phyloP scores from a whole-genome alignment of 2,888 invertebrate genomes.

The Agrochola lota region DNA sequence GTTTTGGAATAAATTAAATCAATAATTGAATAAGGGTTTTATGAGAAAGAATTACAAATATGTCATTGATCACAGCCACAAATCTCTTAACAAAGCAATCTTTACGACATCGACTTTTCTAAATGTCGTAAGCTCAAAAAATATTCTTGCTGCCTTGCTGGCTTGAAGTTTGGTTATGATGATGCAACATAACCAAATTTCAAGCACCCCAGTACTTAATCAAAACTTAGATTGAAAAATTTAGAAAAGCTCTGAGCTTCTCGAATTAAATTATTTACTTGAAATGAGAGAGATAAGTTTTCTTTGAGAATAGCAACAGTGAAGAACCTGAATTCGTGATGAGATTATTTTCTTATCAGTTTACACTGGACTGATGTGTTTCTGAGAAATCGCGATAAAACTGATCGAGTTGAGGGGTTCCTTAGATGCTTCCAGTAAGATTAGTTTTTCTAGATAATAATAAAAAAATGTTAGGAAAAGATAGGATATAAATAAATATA shows the following conservation, averaged over 20 bases:
- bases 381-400: background rate
- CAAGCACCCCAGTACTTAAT: too few species aligned
- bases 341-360: conserved; percentile 2
- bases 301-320: too few species aligned
- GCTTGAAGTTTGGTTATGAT: too few species aligned
- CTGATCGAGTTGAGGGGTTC: background rate
- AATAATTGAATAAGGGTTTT: conserved; percentile 15
- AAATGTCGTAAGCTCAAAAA: conserved; percentile 57
- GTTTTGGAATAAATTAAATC: conserved; percentile 10
- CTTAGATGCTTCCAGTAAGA: background rate
- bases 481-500: background rate
- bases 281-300: too few species aligned
- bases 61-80: conserved; percentile 36
- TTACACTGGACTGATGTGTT: conserved; percentile 1
- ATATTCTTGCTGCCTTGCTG: too few species aligned
- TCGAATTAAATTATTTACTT: too few species aligned
- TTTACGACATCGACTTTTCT: conserved; percentile 42
- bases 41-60: conserved; percentile 20
- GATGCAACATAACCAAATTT: too few species aligned
- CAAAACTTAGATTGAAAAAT: too few species aligned
- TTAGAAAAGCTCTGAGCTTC: too few species aligned
- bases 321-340: background rate
- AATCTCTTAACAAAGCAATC: conserved; percentile 46
- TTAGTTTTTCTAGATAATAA: background rate
- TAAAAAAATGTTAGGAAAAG: background rate